Conservation (phyloP, 2,113 vertebrate species). For the Turdus rufiventris region DNA sequence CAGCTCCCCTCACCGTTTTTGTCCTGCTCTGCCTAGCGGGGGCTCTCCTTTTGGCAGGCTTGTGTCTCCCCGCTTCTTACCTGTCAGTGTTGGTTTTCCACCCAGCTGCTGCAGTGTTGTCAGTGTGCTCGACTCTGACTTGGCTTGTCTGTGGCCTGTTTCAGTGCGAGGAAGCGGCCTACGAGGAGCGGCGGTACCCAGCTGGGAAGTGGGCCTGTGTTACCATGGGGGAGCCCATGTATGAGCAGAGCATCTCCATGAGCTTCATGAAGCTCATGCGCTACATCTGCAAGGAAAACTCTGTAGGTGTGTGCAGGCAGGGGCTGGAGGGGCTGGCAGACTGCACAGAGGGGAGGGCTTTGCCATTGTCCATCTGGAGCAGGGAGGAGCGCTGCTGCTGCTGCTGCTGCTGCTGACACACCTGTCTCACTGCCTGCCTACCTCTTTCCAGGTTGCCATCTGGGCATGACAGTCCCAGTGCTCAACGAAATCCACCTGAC, state of each 20-base stretch:
- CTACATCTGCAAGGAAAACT: slow-evolving; percentile 89
- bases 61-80: not conserved
- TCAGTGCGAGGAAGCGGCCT: slow-evolving; percentile 75
- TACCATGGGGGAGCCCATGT: slow-evolving; percentile 72
- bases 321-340: not conserved
- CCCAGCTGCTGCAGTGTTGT: not conserved
- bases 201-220: slow-evolving; percentile 82
- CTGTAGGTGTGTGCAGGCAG: slow-evolving; percentile 72
- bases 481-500: slow-evolving; percentile 75
- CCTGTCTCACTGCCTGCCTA: not conserved
- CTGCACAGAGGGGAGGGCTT: not conserved
- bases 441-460: slow-evolving; percentile 68
- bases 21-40: not conserved
- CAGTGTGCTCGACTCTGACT: not conserved
- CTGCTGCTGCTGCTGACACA: not conserved
- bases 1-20: not conserved
- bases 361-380: not conserved
- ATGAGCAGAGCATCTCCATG: slow-evolving; percentile 86
- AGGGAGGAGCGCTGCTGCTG: not conserved
- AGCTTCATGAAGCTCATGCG: slow-evolving; percentile 90
- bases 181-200: slow-evolving; percentile 80
- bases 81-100: not conserved
- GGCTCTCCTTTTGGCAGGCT: not conserved
- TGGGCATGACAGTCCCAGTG: slow-evolving; percentile 84
- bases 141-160: slow-evolving; percentile 50